Conservation (phyloP, 2,113 vertebrate species). For the Lipophrys pholis region DNA sequence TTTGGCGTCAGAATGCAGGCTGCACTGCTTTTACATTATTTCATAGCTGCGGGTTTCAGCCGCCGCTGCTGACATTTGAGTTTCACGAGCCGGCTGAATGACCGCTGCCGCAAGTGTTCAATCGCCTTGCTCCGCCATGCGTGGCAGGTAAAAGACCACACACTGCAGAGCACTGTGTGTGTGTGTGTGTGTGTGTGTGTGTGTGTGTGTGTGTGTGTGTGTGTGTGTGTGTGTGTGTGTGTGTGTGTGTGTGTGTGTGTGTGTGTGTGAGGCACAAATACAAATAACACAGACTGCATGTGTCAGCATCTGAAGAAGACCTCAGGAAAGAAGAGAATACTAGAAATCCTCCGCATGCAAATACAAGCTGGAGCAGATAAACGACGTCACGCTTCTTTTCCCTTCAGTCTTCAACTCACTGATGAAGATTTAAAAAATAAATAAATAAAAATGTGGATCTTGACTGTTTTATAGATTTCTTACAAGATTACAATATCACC, state of each 20-base stretch:
- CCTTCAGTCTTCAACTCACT: too few relatives aligned
- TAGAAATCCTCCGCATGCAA: not conserved
- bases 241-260: too few relatives aligned
- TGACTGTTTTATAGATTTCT: too few relatives aligned
- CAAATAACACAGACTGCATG: conserved; percentile 3
- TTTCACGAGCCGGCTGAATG: conserved; percentile 35
- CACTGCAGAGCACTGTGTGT: not conserved
- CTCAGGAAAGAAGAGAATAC: not conserved
- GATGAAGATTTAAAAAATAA: too few relatives aligned
- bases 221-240: not conserved
- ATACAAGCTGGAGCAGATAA: not conserved
- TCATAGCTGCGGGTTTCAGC: conserved; percentile 41
- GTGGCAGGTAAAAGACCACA: conserved; percentile 50
- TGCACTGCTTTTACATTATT: conserved; percentile 31
- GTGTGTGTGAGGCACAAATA: not conserved
- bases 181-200: not conserved
- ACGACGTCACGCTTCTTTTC: too few relatives aligned
- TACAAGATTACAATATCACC: too few relatives aligned
- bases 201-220: too few relatives aligned
- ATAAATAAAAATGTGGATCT: too few relatives aligned
- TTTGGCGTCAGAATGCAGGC: too few relatives aligned
- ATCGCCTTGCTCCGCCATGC: conserved; percentile 59
- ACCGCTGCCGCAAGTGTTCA: conserved; percentile 45
- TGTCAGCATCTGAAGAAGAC: conserved; percentile 4
- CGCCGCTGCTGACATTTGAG: conserved; percentile 53